These are phyloP conservation scores for Lasioglossum pauxillum DNA, from an alignment of 2,888 invertebrate species.

Conservation along the genomic window DNA sequence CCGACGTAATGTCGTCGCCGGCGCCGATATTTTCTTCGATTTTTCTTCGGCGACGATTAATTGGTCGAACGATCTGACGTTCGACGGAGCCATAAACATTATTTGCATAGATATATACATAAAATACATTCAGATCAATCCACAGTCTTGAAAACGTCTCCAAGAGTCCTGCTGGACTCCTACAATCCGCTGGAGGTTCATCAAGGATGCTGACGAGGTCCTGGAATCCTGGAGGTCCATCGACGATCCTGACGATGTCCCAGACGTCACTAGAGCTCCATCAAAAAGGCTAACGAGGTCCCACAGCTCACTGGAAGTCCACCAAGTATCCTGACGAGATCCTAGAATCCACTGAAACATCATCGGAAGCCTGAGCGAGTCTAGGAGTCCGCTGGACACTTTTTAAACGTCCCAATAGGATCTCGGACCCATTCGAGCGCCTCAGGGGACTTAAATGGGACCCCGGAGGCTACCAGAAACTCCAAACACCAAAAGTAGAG, in stretches of 20 bases:
- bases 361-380: background rate
- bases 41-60: conserved; percentile 2
- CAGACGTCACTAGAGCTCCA: background rate
- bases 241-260: background rate
- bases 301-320: background rate
- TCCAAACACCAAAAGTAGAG: background rate
- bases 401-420: background rate
- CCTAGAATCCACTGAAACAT: background rate
- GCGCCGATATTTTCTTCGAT: conserved; percentile 32
- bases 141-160: background rate
- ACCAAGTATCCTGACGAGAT: background rate
- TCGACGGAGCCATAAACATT: background rate
- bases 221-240: background rate
- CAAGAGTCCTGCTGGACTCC: background rate
- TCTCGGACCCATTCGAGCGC: background rate
- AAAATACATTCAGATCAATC: background rate
- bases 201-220: background rate
- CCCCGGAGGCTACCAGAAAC: background rate
- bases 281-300: background rate
- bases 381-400: background rate
- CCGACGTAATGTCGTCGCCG: conserved; percentile 35
- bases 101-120: no score
- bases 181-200: background rate
- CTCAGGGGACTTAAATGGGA: background rate
- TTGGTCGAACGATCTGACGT: background rate